Evolutionary conservation across 2,888 invertebrate species (phyloP).

Genomic region (Coecobrya sp.): DNA sequence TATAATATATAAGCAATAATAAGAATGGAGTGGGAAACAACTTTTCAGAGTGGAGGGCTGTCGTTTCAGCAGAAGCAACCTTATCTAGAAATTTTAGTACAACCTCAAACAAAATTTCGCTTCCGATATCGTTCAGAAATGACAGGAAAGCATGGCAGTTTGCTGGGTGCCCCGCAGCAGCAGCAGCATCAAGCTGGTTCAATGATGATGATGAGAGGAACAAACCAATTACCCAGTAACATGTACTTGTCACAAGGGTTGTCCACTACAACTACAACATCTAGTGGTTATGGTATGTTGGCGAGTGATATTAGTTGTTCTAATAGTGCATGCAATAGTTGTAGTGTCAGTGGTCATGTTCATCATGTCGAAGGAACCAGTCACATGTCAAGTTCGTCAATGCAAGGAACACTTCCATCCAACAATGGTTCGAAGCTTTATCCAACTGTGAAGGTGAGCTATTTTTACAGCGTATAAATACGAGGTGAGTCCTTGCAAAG

Average conservation of each 20-base stretch:
- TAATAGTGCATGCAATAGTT: slow-evolving; percentile 52
- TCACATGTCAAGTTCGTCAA: slow-evolving; percentile 28
- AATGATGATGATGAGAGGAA: slow-evolving; percentile 7
- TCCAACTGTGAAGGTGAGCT: slow-evolving; percentile 84
- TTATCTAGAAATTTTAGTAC: slow-evolving; percentile 90
- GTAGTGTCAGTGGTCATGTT: slow-evolving; percentile 58
- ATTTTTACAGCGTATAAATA: not conserved
- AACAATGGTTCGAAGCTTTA: slow-evolving; percentile 82
- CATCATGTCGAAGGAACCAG: slow-evolving; percentile 63
- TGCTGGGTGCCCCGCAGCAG: slow-evolving; percentile 89
- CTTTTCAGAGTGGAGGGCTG: slow-evolving; percentile 36
- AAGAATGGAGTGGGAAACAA: slow-evolving; percentile 80
- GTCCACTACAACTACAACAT: slow-evolving; percentile 12
- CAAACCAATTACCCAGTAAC: slow-evolving; percentile 19
- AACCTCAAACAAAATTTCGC: slow-evolving; percentile 94
- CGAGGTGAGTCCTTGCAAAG: not conserved
- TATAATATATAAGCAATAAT: not conserved
- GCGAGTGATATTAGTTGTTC: slow-evolving; percentile 28
- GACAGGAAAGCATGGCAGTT: slow-evolving; percentile 94
- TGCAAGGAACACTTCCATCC: slow-evolving; percentile 48
- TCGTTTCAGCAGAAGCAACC: slow-evolving; percentile 87
- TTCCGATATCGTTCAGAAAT: slow-evolving; percentile 96
- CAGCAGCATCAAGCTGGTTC: slow-evolving; percentile 16
- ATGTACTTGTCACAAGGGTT: slow-evolving; percentile 31
- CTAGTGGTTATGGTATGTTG: slow-evolving; percentile 39